These are phyloP conservation scores for Prinia subflava DNA, from an alignment of 2,113 vertebrate species.

Conservation along the genomic window DNA sequence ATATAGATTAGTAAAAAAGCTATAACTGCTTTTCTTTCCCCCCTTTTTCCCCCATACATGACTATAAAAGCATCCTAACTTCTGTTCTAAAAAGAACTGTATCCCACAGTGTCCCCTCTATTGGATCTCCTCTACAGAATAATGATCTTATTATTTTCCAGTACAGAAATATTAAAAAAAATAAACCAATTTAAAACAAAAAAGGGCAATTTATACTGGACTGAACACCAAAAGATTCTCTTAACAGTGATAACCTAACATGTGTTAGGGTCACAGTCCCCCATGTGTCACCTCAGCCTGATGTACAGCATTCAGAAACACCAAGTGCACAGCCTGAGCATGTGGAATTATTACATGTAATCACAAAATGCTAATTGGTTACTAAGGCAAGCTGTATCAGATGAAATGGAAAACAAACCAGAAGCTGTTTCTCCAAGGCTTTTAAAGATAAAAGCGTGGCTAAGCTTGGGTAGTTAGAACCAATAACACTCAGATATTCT, in stretches of 20 bases:
- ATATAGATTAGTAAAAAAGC: neutral
- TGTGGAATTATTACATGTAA: neutral
- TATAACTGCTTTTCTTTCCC: neutral
- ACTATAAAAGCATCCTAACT: neutral
- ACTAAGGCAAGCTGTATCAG: neutral
- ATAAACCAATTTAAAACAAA: neutral
- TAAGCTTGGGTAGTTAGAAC: conserved; percentile 46
- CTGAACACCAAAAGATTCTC: neutral
- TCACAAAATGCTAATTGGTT: conserved; percentile 9
- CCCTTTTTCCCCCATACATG: neutral
- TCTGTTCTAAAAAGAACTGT: neutral
- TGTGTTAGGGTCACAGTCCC: neutral
- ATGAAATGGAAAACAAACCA: conserved; percentile 49
- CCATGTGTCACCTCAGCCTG: neutral
- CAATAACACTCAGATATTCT: conserved; percentile 26
- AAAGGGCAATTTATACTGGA: neutral
- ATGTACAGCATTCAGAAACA: neutral
- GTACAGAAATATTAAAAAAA: neutral
- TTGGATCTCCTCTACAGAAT: neutral
- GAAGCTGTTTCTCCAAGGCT: conserved; percentile 46
- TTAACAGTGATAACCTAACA: neutral
- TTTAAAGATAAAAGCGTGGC: conserved; percentile 66
- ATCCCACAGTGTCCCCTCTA: neutral
- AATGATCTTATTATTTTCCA: neutral
- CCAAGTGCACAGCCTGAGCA: neutral